Conservation (phyloP, 1,140 invertebrate genomes). For the Drosophila miranda region DNA sequence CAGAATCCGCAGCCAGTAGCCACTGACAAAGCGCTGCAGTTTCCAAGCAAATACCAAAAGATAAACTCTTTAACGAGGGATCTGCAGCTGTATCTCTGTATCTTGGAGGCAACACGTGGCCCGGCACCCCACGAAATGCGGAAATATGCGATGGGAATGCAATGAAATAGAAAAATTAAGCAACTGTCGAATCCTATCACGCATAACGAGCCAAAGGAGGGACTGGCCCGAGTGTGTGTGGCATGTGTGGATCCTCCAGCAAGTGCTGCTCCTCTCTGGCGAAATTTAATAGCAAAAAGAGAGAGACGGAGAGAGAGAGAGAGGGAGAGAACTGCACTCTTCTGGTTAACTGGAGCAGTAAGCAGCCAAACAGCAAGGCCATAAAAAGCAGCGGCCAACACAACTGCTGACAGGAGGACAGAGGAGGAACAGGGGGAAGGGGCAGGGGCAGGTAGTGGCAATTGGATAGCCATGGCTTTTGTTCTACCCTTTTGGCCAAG, state of each 20-base stretch:
- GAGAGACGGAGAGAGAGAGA: not conserved
- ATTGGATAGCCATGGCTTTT: slow-evolving; percentile 59
- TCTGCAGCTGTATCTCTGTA: slow-evolving; percentile 34
- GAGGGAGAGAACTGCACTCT: slow-evolving; percentile 24
- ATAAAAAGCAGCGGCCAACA: slow-evolving; percentile 55
- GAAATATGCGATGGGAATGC: slow-evolving; percentile 56
- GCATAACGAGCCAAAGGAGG: slow-evolving; percentile 33
- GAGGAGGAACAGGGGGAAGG: not conserved
- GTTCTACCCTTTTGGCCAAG: slow-evolving; percentile 52
- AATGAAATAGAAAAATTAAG: slow-evolving; percentile 65
- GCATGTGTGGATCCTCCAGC: slow-evolving; percentile 7
- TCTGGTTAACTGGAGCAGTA: slow-evolving; percentile 50
- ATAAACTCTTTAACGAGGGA: slow-evolving; percentile 42
- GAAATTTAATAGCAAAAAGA: slow-evolving; percentile 55
- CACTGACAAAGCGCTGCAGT: slow-evolving; percentile 24
- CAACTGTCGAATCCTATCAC: slow-evolving; percentile 64
- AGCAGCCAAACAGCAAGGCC: slow-evolving; percentile 15
- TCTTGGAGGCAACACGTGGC: slow-evolving; percentile 48
- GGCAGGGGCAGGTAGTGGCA: slow-evolving; percentile 10
- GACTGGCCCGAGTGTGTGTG: not conserved
- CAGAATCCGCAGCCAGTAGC: slow-evolving; percentile 6
- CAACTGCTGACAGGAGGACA: slow-evolving; percentile 50
- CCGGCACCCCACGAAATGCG: slow-evolving; percentile 34
- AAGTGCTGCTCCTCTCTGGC: slow-evolving; percentile 25
- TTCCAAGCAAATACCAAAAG: slow-evolving; percentile 58